These are phyloP conservation scores for Phyllotreta striolata DNA, from an alignment of 2,888 invertebrate species.

Conservation along the genomic window DNA sequence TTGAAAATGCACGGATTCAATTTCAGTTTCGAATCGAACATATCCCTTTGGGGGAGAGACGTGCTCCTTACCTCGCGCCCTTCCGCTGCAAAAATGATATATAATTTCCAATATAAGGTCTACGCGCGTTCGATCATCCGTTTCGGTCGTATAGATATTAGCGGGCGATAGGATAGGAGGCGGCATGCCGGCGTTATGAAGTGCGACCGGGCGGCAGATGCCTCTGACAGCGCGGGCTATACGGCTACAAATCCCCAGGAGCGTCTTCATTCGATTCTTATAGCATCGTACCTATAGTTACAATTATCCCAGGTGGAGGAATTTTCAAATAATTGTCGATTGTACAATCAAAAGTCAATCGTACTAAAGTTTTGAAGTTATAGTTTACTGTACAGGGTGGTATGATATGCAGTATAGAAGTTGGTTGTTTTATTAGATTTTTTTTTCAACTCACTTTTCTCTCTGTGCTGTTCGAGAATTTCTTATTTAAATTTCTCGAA, in stretches of 20 bases:
- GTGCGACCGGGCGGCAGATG: constrained; percentile 60
- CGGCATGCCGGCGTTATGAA: constrained; percentile 58
- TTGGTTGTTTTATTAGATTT: too few relatives aligned
- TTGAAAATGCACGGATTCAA: neutral
- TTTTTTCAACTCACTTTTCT: too few relatives aligned
- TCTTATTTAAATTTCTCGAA: too few relatives aligned
- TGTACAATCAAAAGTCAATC: too few relatives aligned
- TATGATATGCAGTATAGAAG: too few relatives aligned
- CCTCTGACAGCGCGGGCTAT: constrained; percentile 55
- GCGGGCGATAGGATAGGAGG: constrained; percentile 44
- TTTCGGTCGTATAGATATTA: constrained; percentile 51
- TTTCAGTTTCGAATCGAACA: constrained; percentile 13
- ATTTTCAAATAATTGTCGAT: too few relatives aligned
- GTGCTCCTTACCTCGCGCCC: neutral
- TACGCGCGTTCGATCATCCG: constrained; percentile 50
- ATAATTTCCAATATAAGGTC: constrained; percentile 52
- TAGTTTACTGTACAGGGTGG: too few relatives aligned
- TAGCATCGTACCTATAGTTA: constrained; percentile 22
- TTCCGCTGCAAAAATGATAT: constrained; percentile 46
- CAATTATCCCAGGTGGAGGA: neutral
- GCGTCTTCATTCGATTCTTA: neutral
- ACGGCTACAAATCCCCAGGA: neutral
- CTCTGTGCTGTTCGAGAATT: too few relatives aligned
- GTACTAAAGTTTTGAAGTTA: too few relatives aligned
- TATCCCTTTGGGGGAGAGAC: neutral